Conservation (phyloP, 2,113 vertebrate species). For the Siniperca knerii region DNA sequence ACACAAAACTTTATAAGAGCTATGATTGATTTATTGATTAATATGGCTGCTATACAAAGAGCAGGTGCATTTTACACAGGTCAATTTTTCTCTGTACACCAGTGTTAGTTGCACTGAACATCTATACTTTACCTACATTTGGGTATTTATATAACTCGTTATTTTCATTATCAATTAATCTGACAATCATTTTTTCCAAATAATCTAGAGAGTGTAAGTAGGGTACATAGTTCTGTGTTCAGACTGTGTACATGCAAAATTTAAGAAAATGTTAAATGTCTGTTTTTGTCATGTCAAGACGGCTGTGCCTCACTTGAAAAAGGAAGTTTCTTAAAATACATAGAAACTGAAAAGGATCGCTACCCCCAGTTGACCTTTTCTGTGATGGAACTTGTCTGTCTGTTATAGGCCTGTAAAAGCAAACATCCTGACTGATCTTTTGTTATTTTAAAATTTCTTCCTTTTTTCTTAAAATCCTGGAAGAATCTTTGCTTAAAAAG, state of each 20-base stretch:
- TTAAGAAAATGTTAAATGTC: background rate
- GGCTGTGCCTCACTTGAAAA: no score
- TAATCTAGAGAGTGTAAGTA: no score
- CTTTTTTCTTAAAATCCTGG: slow-evolving; percentile 25
- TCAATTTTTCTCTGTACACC: no score
- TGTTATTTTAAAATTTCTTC: slow-evolving; percentile 36
- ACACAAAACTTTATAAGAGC: background rate
- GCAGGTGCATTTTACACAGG: background rate
- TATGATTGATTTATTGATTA: background rate
- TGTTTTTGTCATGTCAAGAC: background rate
- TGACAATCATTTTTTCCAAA: no score
- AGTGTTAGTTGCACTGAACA: no score
- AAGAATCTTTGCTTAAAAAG: slow-evolving; percentile 5
- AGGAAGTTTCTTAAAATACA: background rate
- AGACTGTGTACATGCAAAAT: background rate
- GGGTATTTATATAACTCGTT: no score
- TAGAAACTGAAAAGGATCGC: background rate
- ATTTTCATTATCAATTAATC: no score
- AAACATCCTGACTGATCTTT: background rate
- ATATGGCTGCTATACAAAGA: background rate
- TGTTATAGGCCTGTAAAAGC: background rate
- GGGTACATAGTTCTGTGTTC: background rate
- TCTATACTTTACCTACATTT: no score
- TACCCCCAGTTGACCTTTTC: slow-evolving; percentile 43
- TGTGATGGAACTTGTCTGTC: slow-evolving; percentile 28